Base-by-base conservation (phyloP, 1,140 invertebrate species). In the Heliconius nattereri region DNA sequence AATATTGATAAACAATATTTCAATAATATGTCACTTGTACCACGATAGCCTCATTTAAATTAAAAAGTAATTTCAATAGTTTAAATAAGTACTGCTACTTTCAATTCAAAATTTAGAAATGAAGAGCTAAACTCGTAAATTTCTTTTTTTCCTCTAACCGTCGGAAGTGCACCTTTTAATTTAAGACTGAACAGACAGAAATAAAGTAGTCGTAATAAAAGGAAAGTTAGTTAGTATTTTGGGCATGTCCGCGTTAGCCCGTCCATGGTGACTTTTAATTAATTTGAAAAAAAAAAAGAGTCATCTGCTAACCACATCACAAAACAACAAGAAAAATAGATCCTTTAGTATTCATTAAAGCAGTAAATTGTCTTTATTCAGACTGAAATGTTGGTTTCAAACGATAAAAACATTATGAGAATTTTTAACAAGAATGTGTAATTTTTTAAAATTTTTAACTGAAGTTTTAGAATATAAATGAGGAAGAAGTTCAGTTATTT, bases 201-300 rank as follows among this genome's bases (percentile, higher is more conserved):
- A 92, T 86, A 88, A 87, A 86, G 83, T 81, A 84, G 79, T 80
- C 66, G 71, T 73, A 87, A 84, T 83, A 71, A 83, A 85, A 78
- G 81, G 75, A 78, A 85, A 85, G 81, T 86, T 85, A 78, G 78
- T 85, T 87, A 88, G 88, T 92, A 91, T 92, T 94, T 92, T 87
- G 85, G 87, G 89, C 92, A 92, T 90, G 91, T 93, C 85, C 87
- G 75, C 77, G 78, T 78, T 81, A 80, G 81, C 81, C 81, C 76
- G 81, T 60, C 83, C 82, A 86, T 71, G 76, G 83, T 82, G 85
- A 89, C 87, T 90, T 91, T 91, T 91, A 91, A 91, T 92, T 91
- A 91, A 90, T 92, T 89, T 87, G 84, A 78, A 85, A 87, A 89
- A 83, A 78, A 88, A 82, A 76, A 79, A 76, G 13, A 45, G 40